phyloP scores from a whole-genome alignment of 2,888 invertebrate species.

The Ecdyonurus torrentis region DNA sequence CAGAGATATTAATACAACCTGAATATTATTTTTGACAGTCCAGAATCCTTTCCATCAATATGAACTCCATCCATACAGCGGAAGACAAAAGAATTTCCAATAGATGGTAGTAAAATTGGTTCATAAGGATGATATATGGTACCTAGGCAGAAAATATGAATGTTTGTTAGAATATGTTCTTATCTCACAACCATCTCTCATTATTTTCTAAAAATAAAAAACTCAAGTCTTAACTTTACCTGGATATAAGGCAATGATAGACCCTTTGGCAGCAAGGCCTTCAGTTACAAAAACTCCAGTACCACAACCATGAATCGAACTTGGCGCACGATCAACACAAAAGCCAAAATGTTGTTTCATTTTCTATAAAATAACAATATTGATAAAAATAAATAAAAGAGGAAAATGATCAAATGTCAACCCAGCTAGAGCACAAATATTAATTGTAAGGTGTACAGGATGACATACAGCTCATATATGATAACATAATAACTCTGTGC shows the following conservation, averaged over 20 bases:
- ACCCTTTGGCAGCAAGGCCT: conserved; percentile 17
- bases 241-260: conserved; percentile 17
- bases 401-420: too few relatives aligned
- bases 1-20: too few relatives aligned
- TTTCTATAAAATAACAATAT: not conserved
- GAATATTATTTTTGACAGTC: conserved; percentile 27
- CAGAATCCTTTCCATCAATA: conserved; percentile 30
- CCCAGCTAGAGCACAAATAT: too few relatives aligned
- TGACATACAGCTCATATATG: too few relatives aligned
- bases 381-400: too few relatives aligned
- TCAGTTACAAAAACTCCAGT: conserved; percentile 16
- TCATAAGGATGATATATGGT: conserved; percentile 28
- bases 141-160: conserved; percentile 19
- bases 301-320: conserved; percentile 12
- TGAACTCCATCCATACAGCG: conserved; percentile 29
- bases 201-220: conserved; percentile 11
- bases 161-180: not conserved
- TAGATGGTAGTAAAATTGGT: conserved; percentile 29
- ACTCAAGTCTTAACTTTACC: conserved; percentile 3
- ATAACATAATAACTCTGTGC: too few relatives aligned
- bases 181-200: too few relatives aligned
- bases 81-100: conserved; percentile 30
- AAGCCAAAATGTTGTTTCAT: conserved; percentile 6
- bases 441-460: too few relatives aligned
- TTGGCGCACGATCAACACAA: conserved; percentile 3